Base-by-base conservation (phyloP, 2,888 invertebrate genomes). In the Stenodema calcarata region DNA sequence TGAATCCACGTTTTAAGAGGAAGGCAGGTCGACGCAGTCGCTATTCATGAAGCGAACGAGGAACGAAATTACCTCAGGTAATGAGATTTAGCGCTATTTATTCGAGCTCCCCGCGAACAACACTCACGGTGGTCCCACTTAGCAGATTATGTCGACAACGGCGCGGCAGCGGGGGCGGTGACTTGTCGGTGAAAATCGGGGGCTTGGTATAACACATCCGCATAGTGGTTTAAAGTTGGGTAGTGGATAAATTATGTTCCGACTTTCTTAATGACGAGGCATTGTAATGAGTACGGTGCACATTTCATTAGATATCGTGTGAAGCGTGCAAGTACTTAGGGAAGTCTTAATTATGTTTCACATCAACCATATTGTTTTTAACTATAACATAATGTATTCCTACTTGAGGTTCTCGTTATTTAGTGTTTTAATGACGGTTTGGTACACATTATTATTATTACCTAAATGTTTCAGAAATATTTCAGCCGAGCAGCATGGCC, bases 21-120 rank as follows among this genome's bases (percentile, higher is more conserved):
- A 62, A 62, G 4, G 62, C 62, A 62, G 27, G 62, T 62, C 50
- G 50, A 50, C 50, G n/a, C 50, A n/a, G 50, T 50, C 62, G 62
- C 62, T 62, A 23, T 75, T 75, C 42, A 35, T 75, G 75, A 35
- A 30, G 75, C 42, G 75, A 75, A 75, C 0, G 75, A 18, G 75
- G n/a, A 75, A 75, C 75, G 18, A 75, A 75, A 75, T 75, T 75
- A 75, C 75, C 75, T 42, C 41, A 75, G 75, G 75, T 75, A 75
- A 75, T 75, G 75, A 42, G 75, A 75, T 75, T 75, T 75, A 42
- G 41, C 75, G 75, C 75, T 75, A 75, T 75, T 75, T 75, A 75
- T 75, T 75, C 42, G 42, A 41, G 69, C 75, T n/a, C 35, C 28
- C 75, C 41, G n/a, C 11, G 35, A 11, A 35, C 9, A 27, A 28